Conservation (phyloP, 1,140 invertebrate genomes). For the Aphidius ervi region DNA sequence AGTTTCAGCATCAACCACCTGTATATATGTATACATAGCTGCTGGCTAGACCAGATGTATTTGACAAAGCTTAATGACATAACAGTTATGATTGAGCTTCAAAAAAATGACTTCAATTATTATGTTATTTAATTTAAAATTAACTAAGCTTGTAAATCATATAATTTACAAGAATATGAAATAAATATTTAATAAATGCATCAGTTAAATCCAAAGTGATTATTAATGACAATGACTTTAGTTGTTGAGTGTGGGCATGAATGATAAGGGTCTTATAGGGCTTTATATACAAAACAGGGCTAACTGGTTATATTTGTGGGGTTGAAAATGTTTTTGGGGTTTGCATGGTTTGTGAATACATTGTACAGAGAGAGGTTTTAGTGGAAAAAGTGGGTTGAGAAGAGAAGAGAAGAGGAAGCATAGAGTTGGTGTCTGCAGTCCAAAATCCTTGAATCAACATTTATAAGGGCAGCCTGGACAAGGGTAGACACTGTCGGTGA, state of each 20-base stretch:
- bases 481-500: conserved; percentile 6
- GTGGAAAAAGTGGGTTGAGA: background rate
- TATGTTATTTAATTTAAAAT: too few species aligned
- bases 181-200: conserved; percentile 9
- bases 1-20: too few species aligned
- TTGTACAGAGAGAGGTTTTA: conserved; percentile 19
- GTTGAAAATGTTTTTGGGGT: conserved; percentile 18
- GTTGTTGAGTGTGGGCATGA: conserved; percentile 30
- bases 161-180: conserved; percentile 2
- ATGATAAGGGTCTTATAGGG: conserved; percentile 40
- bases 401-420: background rate
- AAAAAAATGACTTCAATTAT: too few species aligned
- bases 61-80: background rate
- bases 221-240: conserved; percentile 30
- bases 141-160: too few species aligned
- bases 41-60: background rate
- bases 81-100: background rate
- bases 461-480: conserved; percentile 14
- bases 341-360: too few species aligned
- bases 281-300: conserved; percentile 15
- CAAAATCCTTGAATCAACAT: conserved; percentile 21
- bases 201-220: conserved; percentile 23
- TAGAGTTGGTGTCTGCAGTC: background rate
- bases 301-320: conserved; percentile 11
- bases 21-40: background rate